A percentile compares a stretch with the other conserved stretches of the same genome.
Evolutionary conservation across 2,888 invertebrate genomes (phyloP).

Genomic region (Pteria penguin): DNA sequence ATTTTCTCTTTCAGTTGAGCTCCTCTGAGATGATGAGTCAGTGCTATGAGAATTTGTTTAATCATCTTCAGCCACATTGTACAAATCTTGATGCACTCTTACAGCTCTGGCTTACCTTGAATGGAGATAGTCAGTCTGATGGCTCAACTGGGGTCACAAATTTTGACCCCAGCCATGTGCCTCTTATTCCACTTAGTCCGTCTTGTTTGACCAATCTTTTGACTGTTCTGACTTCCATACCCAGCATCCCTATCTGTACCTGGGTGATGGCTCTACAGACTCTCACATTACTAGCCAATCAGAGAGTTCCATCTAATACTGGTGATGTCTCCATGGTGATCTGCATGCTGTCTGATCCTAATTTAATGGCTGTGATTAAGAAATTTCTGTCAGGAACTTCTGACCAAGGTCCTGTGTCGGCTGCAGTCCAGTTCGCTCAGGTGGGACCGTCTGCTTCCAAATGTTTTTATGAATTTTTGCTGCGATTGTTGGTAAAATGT

Average conservation of each 20-base stretch:
- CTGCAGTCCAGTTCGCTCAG: conserved; percentile 56
- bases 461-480: conserved; percentile 86
- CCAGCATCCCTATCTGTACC: conserved; percentile 86
- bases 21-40: conserved; percentile 84
- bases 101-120: conserved; percentile 92
- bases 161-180: conserved; percentile 78
- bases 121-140: conserved; percentile 82
- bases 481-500: conserved; percentile 86
- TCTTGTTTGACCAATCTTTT: conserved; percentile 85
- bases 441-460: conserved; percentile 89
- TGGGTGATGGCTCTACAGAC: conserved; percentile 90
- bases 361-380: conserved; percentile 71
- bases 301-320: conserved; percentile 69
- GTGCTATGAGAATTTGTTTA: conserved; percentile 87
- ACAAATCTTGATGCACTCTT: conserved; percentile 90
- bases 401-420: conserved; percentile 55
- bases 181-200: conserved; percentile 85
- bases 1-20: conserved; percentile 49
- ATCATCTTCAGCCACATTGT: conserved; percentile 84
- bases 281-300: conserved; percentile 87
- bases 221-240: conserved; percentile 85
- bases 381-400: conserved; percentile 76
- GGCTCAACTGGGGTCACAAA: conserved; percentile 55
- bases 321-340: conserved; percentile 69
- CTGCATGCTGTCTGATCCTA: conserved; percentile 72